These are phyloP conservation scores for Scolopax bukidnonensis DNA, from an alignment of 2,797 vertebrate species.

Conservation along the genomic window DNA sequence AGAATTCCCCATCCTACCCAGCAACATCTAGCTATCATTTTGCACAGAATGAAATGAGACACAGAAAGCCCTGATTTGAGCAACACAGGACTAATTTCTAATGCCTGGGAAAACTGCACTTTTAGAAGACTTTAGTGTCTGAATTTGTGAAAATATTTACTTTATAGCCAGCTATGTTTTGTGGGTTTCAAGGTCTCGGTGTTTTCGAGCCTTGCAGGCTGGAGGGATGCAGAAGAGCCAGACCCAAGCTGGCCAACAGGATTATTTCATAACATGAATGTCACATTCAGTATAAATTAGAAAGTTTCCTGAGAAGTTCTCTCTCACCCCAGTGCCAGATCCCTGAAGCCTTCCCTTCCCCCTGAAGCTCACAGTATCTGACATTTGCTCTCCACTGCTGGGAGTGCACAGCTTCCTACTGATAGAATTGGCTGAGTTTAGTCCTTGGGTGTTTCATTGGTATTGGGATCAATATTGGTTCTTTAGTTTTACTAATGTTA, in stretches of 20 bases:
- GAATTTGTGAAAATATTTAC: neutral
- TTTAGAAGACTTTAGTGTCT: neutral
- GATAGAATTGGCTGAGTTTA: neutral
- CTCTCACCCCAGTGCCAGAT: neutral
- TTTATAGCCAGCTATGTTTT: neutral
- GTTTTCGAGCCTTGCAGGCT: neutral
- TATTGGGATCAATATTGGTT: neutral
- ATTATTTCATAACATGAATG: neutral
- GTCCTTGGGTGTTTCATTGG: neutral
- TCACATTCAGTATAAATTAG: neutral
- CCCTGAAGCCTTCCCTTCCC: neutral
- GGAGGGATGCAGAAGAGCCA: neutral
- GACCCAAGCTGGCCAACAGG: neutral
- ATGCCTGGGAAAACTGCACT: neutral
- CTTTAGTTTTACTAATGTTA: neutral
- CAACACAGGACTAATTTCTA: neutral
- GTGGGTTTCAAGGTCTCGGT: neutral
- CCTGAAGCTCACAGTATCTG: neutral
- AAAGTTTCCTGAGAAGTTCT: neutral
- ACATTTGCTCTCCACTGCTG: neutral
- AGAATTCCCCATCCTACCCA: neutral
- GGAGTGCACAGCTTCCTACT: neutral
- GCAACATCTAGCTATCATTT: neutral
- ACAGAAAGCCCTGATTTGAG: neutral
- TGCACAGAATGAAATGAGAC: neutral